Percentiles rank a stretch among this genome's conserved stretches.
phyloP scores from a whole-genome alignment of 2,888 invertebrate genomes.

The Belgica antarctica region DNA sequence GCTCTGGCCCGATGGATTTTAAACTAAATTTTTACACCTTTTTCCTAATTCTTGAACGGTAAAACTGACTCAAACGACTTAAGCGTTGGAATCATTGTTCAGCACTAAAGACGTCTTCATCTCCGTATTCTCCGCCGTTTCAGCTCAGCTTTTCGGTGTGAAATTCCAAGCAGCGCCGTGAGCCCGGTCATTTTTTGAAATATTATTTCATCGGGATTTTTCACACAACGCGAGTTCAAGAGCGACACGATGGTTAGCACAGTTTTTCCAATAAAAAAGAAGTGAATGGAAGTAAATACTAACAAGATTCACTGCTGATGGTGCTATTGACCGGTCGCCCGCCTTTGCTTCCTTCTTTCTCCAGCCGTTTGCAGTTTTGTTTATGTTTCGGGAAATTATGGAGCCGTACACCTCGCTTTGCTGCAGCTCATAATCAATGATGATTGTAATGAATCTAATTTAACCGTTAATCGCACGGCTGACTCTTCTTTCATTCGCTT shows the following conservation, averaged over 20 bases:
- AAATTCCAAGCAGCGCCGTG: conserved; percentile 14
- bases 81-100: background rate
- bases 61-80: conserved; percentile 4
- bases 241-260: background rate
- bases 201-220: no score
- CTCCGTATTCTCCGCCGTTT: background rate
- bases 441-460: conserved; percentile 17
- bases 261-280: background rate
- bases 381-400: no score
- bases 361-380: no score
- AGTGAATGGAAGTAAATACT: background rate
- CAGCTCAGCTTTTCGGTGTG: conserved; percentile 12
- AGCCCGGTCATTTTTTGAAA: background rate
- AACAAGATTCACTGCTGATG: background rate
- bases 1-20: background rate
- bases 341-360: background rate
- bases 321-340: background rate
- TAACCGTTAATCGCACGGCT: background rate
- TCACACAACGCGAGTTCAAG: conserved; percentile 31
- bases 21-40: conserved; percentile 30
- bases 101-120: conserved; percentile 27
- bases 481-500: no score
- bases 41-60: conserved; percentile 27
- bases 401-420: no score
- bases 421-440: no score